Evolutionary conservation across 2,888 invertebrate species (phyloP), one percentile per base, ranked within the genome.

Genomic region (Lepidocyrtoides sp.): DNA sequence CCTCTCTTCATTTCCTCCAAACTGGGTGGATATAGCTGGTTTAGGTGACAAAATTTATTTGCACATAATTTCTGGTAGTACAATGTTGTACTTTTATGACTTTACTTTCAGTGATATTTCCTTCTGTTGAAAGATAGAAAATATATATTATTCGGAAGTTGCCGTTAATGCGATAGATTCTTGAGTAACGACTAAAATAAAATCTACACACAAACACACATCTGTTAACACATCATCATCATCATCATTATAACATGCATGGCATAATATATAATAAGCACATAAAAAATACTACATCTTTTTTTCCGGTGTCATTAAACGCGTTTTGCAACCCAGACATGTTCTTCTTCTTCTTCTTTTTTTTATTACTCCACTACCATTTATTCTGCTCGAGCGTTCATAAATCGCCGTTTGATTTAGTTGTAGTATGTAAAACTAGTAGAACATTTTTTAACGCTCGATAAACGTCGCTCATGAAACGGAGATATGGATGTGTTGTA

Each of bases 321-420:
- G 48, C 75, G 48, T 79, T 66, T 60, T 66, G 66, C 41, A 88
- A 81, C 60, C 69, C 72, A 88, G 81, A 81, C 88, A 81, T 41
- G 81, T n/a, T n/a, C n/a, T n/a, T n/a, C n/a, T n/a, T n/a, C n/a
- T n/a, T n/a, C n/a, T n/a, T n/a, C n/a, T n/a, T 69, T 86, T 81
- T 88, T 88, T 83, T 75, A 75, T 75, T 51, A 69, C 69, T 51
- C 29, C 48, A n/a, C 51, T 36, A 7, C 44, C 81, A 57, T 54
- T 81, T 77, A n/a, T 77, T 79, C 87, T 79, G 86, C 72, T 83
- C 48, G 83, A 69, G 51, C 20, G 69, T 81, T 20, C 69, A 32
- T 81, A 88, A 88, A 88, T 88, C 88, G 81, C 54, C 57, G 54
- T 81, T 88, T 88, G 88, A 88, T 88, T 88, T 81, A 81, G 36